Evolutionary conservation across 2,113 vertebrate genomes (phyloP), one percentile per base, ranked within the genome.

Genomic region (Phrynosoma blainvillii): DNA sequence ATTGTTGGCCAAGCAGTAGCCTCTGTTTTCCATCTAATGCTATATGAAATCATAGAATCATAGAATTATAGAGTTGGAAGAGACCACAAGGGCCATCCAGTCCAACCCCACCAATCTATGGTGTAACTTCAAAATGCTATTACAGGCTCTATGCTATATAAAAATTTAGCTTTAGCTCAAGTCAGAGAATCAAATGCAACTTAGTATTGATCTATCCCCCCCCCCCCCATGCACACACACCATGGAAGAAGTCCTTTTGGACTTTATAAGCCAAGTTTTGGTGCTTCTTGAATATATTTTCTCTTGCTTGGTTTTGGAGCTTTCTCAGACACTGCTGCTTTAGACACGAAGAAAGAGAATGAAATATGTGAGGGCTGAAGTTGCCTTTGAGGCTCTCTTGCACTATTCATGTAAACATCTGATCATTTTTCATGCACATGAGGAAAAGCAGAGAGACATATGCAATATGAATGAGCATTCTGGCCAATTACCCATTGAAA

Each of bases 121-220:
- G 93, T 6, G 21, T 87, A 93, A 92, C 86, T 91, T 84, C 91
- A 89, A 87, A 88, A 88, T 85, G 73, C 93, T 68, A 87, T 77
- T 87, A 23, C 76, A 89, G 65, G 18, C 20, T 1, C 23, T 2
- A 23, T 1, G 1, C 77, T 90, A 81, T 1, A 23, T 87, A 88
- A 89, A 92, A 56, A 54, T 82, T 91, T 92, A 71, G 27, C 25
- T 71, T 27, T 71, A 27, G 25, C 68, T 71, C 27, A 77, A n/a
- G 81, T 70, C 87, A 90, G 92, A 90, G 14, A 84, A 85, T 42
- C 21, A 76, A 42, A 65, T 30, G 3, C 56, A 65, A 30, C 18
- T 32, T 81, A 11, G 3, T 62, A 11, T 16, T 40, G 18, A 27
- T 25, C 40, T 59, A n/a, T 73, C 47, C 23, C 1, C n/a, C 23